Evolutionary conservation across 2,797 vertebrate genomes (phyloP).

Genomic region (Lepilemur ruficaudatus): DNA sequence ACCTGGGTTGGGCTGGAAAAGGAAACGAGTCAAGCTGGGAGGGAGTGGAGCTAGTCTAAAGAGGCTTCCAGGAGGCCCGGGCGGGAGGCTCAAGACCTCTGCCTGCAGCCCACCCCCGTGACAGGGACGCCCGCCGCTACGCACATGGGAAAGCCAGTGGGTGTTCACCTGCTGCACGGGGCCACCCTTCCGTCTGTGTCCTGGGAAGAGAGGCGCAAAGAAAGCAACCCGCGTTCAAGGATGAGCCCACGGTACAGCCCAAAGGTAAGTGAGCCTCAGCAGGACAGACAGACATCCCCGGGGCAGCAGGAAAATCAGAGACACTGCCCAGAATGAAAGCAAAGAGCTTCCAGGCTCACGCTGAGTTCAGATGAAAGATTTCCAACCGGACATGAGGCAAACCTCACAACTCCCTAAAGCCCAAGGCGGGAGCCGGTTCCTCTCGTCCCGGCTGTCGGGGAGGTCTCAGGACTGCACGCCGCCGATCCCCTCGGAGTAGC

Average conservation of each 20-base stretch:
- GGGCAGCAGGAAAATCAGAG: neutral
- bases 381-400: neutral
- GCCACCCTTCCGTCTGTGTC: neutral
- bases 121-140: neutral
- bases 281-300: neutral
- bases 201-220: neutral
- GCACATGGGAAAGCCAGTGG: fast-evolving
- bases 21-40: neutral
- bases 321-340: fast-evolving
- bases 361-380: neutral
- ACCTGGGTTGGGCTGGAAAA: conserved; percentile 54
- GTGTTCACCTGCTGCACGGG: fast-evolving
- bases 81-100: neutral
- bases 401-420: neutral
- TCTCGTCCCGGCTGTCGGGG: neutral
- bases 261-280: neutral
- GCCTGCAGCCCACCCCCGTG: fast-evolving
- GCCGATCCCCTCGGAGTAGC: neutral
- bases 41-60: neutral
- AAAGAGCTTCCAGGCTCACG: neutral
- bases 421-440: neutral
- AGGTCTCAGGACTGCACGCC: neutral
- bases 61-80: neutral
- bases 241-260: neutral
- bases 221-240: neutral